Conservation (phyloP, 2,797 vertebrate species). For the Sebastes reedi region DNA sequence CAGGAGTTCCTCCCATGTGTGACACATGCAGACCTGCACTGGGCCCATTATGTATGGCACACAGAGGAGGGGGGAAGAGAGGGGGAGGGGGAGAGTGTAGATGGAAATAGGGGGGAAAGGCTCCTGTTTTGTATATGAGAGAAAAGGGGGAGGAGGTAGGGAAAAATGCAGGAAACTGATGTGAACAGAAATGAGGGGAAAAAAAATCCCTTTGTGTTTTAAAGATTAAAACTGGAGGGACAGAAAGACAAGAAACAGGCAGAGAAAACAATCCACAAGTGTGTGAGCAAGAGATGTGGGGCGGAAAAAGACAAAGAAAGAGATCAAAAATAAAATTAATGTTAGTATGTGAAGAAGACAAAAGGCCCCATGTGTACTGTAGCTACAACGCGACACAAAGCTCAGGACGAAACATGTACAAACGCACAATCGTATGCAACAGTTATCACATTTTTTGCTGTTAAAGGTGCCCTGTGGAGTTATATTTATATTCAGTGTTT, state of each 20-base stretch:
- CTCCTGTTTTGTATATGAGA: constrained; percentile 39
- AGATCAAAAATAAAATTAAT: background rate
- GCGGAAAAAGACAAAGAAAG: background rate
- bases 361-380: background rate
- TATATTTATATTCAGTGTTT: background rate
- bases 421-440: background rate
- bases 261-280: constrained; percentile 12
- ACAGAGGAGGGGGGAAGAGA: constrained; percentile 38
- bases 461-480: background rate
- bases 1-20: constrained; percentile 79
- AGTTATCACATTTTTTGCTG: background rate
- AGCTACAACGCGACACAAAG: background rate
- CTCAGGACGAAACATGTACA: background rate
- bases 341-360: constrained; percentile 1
- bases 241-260: background rate
- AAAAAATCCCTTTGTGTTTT: background rate
- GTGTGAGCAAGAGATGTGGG: background rate
- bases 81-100: constrained; percentile 28
- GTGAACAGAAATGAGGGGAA: constrained; percentile 21
- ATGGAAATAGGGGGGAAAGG: constrained; percentile 41
- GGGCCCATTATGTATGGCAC: constrained; percentile 75
- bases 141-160: constrained; percentile 20
- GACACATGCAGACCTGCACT: constrained; percentile 71
- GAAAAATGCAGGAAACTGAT: constrained; percentile 23
- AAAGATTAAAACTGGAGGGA: constrained; percentile 11